Conservation (phyloP, 2,888 invertebrate genomes). For the Theristus sp. region DNA sequence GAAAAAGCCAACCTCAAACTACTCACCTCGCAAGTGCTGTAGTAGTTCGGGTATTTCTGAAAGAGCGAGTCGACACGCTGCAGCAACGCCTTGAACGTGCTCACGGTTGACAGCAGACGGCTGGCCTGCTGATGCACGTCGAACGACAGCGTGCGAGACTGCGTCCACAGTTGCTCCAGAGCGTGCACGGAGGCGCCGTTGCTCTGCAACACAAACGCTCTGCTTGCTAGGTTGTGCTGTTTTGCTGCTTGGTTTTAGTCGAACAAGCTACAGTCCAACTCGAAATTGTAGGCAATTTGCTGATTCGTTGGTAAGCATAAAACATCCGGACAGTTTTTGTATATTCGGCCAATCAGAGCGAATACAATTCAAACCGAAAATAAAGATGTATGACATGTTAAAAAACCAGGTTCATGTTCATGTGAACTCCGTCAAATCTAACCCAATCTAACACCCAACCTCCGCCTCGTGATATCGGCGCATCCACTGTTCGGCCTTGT, state of each 20-base stretch:
- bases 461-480: neutral
- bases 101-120: neutral
- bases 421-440: neutral
- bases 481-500: slow-evolving; percentile 57
- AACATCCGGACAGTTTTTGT: too few species aligned
- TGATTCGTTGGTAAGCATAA: too few species aligned
- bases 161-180: neutral
- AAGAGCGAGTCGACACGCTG: neutral
- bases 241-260: too few species aligned
- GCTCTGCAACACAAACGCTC: neutral
- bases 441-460: neutral
- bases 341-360: too few species aligned
- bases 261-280: too few species aligned
- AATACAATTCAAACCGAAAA: neutral
- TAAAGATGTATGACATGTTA: neutral
- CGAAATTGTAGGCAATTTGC: too few species aligned
- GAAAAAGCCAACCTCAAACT: too few species aligned
- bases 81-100: neutral
- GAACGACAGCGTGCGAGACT: neutral
- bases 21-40: neutral
- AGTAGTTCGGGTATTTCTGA: neutral
- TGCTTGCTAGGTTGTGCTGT: too few species aligned
- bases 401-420: neutral
- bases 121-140: neutral
- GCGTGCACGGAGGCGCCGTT: neutral